A percentile compares a stretch with the other conserved stretches of the same genome.
Conservation (phyloP, 1,140 invertebrate genomes). For the Heliothis subflexa region DNA sequence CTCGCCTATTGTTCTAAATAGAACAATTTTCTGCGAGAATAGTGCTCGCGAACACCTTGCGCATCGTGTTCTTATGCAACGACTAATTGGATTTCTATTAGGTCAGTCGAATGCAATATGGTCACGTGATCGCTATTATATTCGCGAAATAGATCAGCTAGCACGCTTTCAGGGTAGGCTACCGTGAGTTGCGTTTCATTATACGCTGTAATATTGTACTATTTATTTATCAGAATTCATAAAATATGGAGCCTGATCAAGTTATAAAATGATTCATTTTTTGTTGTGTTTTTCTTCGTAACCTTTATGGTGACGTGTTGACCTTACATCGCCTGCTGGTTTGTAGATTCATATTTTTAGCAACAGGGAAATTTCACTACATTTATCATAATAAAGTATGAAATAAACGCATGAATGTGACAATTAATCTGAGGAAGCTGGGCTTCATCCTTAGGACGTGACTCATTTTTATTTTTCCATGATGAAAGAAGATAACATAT, state of each 20-base stretch:
- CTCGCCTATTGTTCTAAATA: constrained; percentile 16
- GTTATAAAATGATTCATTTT: neutral
- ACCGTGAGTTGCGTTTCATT: neutral
- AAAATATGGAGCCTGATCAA: neutral
- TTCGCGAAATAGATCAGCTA: constrained; percentile 24
- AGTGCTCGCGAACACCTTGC: neutral
- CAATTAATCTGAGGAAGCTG: constrained; percentile 17
- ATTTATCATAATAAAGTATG: neutral
- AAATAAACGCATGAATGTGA: neutral
- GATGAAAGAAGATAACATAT: neutral
- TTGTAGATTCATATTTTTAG: neutral
- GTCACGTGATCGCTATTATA: neutral
- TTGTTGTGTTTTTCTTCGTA: neutral
- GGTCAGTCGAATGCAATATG: constrained; percentile 6
- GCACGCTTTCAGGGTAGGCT: neutral
- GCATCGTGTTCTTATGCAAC: constrained; percentile 11
- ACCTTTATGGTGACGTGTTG: neutral
- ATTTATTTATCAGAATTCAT: neutral
- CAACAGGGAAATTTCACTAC: constrained; percentile 2
- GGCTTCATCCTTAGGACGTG: neutral
- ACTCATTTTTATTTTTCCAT: neutral
- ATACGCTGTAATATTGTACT: neutral
- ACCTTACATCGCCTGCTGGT: neutral
- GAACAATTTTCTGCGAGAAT: constrained; percentile 26
- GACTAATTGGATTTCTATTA: constrained; percentile 9